These are phyloP conservation scores for Acomys russatus DNA, from an alignment of 2,797 vertebrate genomes.

Conservation along the genomic window DNA sequence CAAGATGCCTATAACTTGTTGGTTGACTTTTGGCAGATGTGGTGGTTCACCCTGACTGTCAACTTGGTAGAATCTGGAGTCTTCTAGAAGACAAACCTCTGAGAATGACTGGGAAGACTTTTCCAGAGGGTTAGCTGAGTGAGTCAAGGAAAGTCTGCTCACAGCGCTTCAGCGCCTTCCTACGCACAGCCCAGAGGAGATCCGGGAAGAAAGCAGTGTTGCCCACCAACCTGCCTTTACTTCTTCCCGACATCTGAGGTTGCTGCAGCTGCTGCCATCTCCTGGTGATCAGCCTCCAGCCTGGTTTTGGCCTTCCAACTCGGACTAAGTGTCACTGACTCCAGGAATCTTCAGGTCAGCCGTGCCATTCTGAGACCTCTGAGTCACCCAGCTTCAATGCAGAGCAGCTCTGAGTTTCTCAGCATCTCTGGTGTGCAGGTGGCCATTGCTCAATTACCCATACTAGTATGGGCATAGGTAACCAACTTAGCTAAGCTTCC, in stretches of 20 bases:
- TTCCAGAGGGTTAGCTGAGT: too few species aligned
- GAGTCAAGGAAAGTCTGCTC: background rate
- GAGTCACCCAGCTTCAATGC: background rate
- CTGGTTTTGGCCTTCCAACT: background rate
- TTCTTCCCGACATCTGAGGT: background rate
- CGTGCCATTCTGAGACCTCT: too few species aligned
- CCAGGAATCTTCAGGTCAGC: background rate
- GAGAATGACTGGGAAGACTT: background rate
- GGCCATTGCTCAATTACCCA: background rate
- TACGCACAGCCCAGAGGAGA: background rate
- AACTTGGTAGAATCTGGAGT: background rate
- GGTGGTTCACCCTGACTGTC: background rate
- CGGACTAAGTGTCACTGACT: background rate
- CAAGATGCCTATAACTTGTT: background rate
- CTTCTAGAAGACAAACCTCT: background rate
- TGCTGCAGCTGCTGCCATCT: background rate
- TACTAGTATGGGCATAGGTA: background rate
- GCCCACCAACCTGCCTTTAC: background rate
- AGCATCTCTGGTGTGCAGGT: background rate
- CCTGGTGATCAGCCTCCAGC: background rate
- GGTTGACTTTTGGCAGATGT: background rate
- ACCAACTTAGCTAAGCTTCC: background rate
- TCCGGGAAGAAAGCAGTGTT: background rate
- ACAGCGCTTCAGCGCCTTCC: background rate
- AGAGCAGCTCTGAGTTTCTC: background rate